phyloP scores from a whole-genome alignment of 2,797 vertebrate genomes.

The Cryptoprocta ferox region DNA sequence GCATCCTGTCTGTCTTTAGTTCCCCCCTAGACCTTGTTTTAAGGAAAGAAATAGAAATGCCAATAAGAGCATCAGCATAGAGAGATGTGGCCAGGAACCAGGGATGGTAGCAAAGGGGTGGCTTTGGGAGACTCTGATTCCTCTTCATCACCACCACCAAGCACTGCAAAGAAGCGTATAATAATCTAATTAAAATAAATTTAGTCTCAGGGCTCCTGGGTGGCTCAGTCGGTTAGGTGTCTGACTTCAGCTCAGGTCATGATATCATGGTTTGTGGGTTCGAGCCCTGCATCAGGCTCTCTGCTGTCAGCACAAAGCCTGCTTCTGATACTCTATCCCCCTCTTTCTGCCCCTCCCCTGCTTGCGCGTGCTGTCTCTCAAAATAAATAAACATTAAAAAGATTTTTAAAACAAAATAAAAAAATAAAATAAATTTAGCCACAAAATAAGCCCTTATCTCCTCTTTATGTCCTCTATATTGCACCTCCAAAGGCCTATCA shows the following conservation, averaged over 20 bases:
- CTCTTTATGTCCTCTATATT: accelerated
- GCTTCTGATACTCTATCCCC: too few relatives aligned
- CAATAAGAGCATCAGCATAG: background rate
- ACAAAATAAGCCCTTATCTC: background rate
- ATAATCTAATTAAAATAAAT: background rate
- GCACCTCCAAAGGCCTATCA: background rate
- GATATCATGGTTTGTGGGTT: too few relatives aligned
- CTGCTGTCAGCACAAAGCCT: too few relatives aligned
- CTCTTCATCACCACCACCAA: background rate
- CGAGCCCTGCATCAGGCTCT: too few relatives aligned
- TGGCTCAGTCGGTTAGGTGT: too few relatives aligned
- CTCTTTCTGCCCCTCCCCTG: too few relatives aligned
- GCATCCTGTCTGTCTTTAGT: background rate
- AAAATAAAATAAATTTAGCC: background rate
- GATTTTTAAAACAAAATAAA: too few relatives aligned
- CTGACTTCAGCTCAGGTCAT: too few relatives aligned
- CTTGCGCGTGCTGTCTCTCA: too few relatives aligned
- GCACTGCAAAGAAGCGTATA: background rate
- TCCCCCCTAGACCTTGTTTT: background rate
- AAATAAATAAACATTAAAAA: too few relatives aligned
- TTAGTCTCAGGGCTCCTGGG: background rate
- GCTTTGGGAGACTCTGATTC: background rate
- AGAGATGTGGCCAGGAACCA: background rate
- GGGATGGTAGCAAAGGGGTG: background rate
- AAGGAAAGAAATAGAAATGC: background rate